Conservation (phyloP, 2,113 vertebrate genomes). For the Glaucomys volans region DNA sequence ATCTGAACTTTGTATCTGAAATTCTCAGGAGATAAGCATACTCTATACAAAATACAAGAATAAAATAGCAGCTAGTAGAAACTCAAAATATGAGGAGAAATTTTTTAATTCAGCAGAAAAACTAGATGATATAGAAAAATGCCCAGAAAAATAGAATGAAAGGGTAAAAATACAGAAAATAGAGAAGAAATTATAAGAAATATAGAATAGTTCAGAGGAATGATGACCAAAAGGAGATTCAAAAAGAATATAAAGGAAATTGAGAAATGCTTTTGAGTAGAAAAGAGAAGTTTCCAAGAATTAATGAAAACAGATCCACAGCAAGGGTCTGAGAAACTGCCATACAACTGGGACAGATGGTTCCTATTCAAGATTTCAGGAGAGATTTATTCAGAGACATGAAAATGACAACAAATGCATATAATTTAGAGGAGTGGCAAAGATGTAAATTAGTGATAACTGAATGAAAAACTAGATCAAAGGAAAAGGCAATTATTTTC, state of each 20-base stretch:
- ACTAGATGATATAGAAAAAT: constrained; percentile 15
- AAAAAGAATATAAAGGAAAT: neutral
- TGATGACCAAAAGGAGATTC: neutral
- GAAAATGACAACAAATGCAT: neutral
- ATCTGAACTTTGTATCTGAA: neutral
- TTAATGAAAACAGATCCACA: neutral
- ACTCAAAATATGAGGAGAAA: constrained; percentile 8
- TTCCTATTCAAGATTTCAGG: neutral
- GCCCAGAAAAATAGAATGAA: neutral
- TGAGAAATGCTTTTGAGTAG: neutral
- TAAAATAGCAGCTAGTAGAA: neutral
- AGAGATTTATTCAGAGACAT: neutral
- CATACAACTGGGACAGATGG: neutral
- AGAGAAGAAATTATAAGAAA: neutral
- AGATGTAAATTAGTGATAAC: neutral
- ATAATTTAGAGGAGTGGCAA: neutral
- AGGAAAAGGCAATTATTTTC: neutral
- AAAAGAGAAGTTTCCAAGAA: neutral
- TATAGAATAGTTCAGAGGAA: neutral
- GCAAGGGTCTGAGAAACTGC: neutral
- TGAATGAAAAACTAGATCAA: neutral
- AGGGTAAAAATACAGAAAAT: neutral
- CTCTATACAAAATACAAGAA: neutral
- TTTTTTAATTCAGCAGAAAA: neutral
- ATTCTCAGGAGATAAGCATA: neutral